Evolutionary conservation across 2,888 invertebrate species (phyloP), one percentile per base, ranked within the genome.

Genomic region (Drosophila fungiperda): DNA sequence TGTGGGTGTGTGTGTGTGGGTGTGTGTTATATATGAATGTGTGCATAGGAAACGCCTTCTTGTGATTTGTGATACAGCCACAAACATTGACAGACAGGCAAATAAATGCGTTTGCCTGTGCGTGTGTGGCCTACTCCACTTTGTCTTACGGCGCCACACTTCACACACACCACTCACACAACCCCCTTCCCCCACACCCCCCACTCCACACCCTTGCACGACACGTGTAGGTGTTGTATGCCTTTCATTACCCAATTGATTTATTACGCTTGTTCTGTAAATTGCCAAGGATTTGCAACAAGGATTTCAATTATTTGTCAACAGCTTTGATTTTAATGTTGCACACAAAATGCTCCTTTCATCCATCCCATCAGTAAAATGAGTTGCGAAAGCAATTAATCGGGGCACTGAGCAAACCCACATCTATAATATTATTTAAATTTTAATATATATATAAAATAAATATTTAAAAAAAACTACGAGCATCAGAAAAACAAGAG

Each of bases 291-390:
- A 87, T 89, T 87, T 85, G 77, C 76, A 73, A 60, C 76, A 70
- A 71, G 83, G 85, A 83, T 85, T 87, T 85, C 73, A 78, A 80
- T 82, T 89, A 87, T 89, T 89, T 89, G 89, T 89, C 89, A 88
- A 89, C 83, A 79, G 84, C 76, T 87, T 87, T 83, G 80, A 85
- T 87, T 88, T 83, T 85, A 83, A 87, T 85, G 80, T 83, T 69
- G 55, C 64, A 54, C 61, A 68, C 61, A 20, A 45, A 38, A 61
- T 54, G 49, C 20, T 12, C 50, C 50, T 6, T 29, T 12, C 11
- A 23, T 0, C 29, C 38, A 7, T 12, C 12, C 45, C 15, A 61
- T 35, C 11, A 49, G 32, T 5, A n/a, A 20, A 40, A 11, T 32
- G 29, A 29, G 49, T 40, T 42, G 29, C 29, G n/a, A 29, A 40